phyloP scores from a whole-genome alignment of 2,113 vertebrate genomes.

The Sapayoa aenigma region DNA sequence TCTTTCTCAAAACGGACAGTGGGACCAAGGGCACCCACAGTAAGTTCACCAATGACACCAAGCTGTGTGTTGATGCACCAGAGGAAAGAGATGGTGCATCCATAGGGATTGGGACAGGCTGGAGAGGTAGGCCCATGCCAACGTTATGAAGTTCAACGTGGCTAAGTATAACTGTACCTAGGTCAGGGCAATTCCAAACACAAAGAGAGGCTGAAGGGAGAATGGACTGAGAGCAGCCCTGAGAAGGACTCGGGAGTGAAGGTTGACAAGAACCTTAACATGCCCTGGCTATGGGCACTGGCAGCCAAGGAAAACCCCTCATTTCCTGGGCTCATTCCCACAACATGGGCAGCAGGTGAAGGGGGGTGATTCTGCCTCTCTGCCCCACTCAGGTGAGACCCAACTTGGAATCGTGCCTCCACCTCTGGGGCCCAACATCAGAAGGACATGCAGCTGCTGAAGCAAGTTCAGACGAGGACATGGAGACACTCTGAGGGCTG shows the following conservation, averaged over 20 bases:
- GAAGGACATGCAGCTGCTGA: neutral
- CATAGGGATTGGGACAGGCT: neutral
- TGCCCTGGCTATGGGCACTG: neutral
- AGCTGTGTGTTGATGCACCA: neutral
- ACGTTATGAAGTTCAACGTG: neutral
- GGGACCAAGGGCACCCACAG: neutral
- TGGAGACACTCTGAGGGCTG: neutral
- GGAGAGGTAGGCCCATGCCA: neutral
- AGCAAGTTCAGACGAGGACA: neutral
- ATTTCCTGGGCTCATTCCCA: neutral
- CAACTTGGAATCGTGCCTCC: neutral
- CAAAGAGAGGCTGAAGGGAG: neutral
- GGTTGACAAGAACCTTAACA: neutral
- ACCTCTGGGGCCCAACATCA: neutral
- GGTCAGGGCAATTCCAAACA: neutral
- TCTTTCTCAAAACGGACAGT: neutral
- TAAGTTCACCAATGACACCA: neutral
- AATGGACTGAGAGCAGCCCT: neutral
- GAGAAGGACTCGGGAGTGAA: neutral
- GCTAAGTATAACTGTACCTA: neutral
- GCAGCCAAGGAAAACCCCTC: neutral
- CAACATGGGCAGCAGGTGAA: neutral
- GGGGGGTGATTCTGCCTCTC: neutral
- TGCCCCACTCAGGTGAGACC: neutral
- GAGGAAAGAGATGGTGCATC: neutral